Base-by-base conservation (phyloP, 2,797 vertebrate genomes). In the Rhinoraja longicauda region DNA sequence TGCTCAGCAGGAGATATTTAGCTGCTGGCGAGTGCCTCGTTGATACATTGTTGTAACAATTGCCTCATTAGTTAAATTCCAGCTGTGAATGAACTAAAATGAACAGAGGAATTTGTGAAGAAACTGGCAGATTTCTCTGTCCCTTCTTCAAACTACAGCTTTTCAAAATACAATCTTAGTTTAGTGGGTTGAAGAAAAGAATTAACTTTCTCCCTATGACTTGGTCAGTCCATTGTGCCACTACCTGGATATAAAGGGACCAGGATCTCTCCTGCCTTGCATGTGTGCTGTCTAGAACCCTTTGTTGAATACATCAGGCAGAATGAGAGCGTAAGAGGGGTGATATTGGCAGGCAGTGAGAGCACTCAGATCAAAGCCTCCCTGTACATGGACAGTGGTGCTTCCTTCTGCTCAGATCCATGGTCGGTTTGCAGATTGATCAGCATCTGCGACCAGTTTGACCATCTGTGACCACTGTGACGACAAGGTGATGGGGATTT, bases 31-130 rank as follows among this genome's bases (percentile, higher is more conserved):
- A 70, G 21, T 90, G 64, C 64, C 39, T 91, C 36, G 24, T 90
- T 72, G 19, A 36, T 88, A 72, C 62, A 70, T 45, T 91, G 88
- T 72, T 90, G 90, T 73, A 91, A 36, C 90, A 75, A 45, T 73
- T 24, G 21, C 67, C 90, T 73, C 39, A 91, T 91, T 91, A 91
- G 67, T 53, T 36, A 73, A 72, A 73, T 73, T 91, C 36, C 24
- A 53, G 67, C 84, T 72, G 36, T 91, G 90, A 91, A 29, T 53
- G 10, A 91, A 21, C 64, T 64, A 59, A 88, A 64, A 86, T 29
- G 12, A 91, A 12, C 39, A 53, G 17, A 24, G 88, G 3, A 26
- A 91, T 91, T 75, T 91, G 90, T 29, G 73, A 72, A 29, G 1
- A 53, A 9, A 53, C 67, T 3, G 36, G 36, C 67, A 73, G 67